Conservation (phyloP, 2,113 vertebrate genomes). For the Barnardius zonarius region DNA sequence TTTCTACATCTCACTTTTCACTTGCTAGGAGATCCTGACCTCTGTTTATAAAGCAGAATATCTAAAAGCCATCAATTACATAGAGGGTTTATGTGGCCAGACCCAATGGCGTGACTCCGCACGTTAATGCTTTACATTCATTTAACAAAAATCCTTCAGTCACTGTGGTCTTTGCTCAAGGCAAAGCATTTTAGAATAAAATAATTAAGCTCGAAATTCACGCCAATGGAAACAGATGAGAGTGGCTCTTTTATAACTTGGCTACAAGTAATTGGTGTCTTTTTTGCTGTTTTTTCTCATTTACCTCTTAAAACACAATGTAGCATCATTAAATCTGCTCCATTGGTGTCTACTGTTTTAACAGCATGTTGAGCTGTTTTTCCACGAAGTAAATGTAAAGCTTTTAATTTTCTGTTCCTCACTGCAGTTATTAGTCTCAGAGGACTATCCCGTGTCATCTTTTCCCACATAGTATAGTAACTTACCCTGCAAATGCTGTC, state of each 20-base stretch:
- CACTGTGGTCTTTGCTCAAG: background rate
- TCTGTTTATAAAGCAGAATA: background rate
- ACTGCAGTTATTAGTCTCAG: background rate
- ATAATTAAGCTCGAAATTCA: background rate
- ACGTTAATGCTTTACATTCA: background rate
- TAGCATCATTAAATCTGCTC: background rate
- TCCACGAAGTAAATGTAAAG: background rate
- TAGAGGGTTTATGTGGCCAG: background rate
- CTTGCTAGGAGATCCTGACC: rapidly evolving
- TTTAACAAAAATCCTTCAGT: background rate
- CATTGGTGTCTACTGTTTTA: background rate
- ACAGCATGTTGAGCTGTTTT: background rate
- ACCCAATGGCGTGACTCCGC: background rate
- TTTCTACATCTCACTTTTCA: background rate
- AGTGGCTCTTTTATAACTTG: background rate
- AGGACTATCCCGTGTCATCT: background rate
- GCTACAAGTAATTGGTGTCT: background rate
- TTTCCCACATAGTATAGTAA: background rate
- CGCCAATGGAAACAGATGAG: background rate
- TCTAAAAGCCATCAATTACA: background rate
- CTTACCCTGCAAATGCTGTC: background rate
- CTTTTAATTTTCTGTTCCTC: background rate
- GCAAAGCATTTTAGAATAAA: background rate
- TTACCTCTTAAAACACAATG: slow-evolving; percentile 7
- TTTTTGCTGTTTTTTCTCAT: background rate